Conservation (phyloP, 2,888 invertebrate genomes). For the Apamea sordens region DNA sequence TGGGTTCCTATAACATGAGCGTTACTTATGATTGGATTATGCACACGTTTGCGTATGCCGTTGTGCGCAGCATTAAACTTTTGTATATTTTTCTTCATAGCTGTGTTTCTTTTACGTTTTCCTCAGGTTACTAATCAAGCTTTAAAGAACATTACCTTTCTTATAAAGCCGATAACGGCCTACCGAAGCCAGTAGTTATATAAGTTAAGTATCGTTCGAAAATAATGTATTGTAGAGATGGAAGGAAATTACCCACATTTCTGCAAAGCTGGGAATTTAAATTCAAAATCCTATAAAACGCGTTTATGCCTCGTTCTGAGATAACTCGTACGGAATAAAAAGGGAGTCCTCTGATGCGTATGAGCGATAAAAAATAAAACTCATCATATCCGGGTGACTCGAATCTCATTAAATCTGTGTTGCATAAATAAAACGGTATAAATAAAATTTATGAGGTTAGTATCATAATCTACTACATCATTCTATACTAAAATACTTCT, state of each 20-base stretch:
- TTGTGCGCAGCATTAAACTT: neutral
- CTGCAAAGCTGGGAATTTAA: slow-evolving; percentile 24
- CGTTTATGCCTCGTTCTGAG: slow-evolving; percentile 27
- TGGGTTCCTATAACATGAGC: slow-evolving; percentile 4
- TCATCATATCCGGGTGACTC: slow-evolving; percentile 25
- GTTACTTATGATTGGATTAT: slow-evolving; percentile 18
- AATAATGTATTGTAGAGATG: neutral
- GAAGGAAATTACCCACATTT: slow-evolving; percentile 15
- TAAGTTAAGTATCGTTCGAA: slow-evolving; percentile 6
- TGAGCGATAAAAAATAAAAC: slow-evolving; percentile 35
- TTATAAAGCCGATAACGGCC: slow-evolving; percentile 3
- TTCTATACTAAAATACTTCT: neutral
- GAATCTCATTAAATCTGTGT: slow-evolving; percentile 32
- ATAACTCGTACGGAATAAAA: slow-evolving; percentile 41
- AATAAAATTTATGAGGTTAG: slow-evolving; percentile 8
- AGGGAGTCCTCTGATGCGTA: slow-evolving; percentile 13
- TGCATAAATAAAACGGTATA: slow-evolving; percentile 15
- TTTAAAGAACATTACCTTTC: slow-evolving; percentile 2
- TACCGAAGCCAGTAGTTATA: neutral
- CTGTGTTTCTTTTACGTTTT: slow-evolving; percentile 4
- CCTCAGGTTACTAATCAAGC: neutral
- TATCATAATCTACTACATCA: neutral
- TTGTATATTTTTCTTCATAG: neutral
- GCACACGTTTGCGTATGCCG: neutral
- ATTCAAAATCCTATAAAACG: slow-evolving; percentile 44